Evolutionary conservation across 2,797 vertebrate species (phyloP), one percentile per base, ranked within the genome.

Genomic region (Fistularia commersonii): DNA sequence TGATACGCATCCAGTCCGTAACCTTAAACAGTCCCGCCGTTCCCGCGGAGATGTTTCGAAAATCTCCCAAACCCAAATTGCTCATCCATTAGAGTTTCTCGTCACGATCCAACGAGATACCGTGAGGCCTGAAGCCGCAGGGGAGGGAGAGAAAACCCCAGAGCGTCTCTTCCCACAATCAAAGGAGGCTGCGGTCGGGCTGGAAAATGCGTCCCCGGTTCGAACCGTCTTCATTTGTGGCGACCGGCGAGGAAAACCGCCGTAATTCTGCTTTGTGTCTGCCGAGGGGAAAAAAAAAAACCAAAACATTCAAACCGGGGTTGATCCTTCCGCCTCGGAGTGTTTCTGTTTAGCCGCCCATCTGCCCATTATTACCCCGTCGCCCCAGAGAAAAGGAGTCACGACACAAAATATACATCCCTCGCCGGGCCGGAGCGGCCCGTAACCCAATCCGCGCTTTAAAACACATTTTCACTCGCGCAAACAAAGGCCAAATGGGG

Each of bases 161-260:
- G 1, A 59, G 56, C 49, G 63, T 74, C 69, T 74, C 51, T 70
- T 60, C 47, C 14, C 52, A 71, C 66, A 66, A 63, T 71, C 1
- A 46, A 56, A 52, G 60, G 69, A 79, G 66, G 67, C 79, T 77
- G 79, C 1, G 75, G 83, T 80, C 54, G 7, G 53, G 58, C 45
- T 61, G 74, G 78, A 80, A 85, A 85, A 81, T 75, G 66, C 67
- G 70, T 76, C 71, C 72, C 56, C n/a, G 23, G 23, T 23, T 4
- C 23, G 37, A 75, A 75, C 59, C 40, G 33, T 78, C 77, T 82
- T 79, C 80, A 73, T 77, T 78, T 81, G 73, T 62, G 68, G 74
- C 59, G 56, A 38, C 57, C 69, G 51, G 13, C 44, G 37, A 51
- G 53, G 66, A 49, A 77, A 79, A 72, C 67, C 76, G 45, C 58